Evolutionary conservation across 2,888 invertebrate species (phyloP).

Genomic region (Ctenicera cuprea): DNA sequence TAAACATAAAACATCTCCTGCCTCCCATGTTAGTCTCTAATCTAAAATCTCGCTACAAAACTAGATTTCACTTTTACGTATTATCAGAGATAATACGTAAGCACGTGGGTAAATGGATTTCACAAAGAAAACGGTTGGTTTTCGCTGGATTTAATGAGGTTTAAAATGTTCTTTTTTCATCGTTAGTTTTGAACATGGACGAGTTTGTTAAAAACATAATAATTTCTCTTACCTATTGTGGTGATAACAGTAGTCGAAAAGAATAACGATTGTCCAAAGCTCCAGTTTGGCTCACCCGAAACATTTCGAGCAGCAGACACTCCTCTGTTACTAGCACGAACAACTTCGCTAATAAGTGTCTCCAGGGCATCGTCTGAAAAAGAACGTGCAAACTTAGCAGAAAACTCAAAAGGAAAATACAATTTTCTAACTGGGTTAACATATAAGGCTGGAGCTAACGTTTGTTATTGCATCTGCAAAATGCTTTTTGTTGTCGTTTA

Average conservation of each 20-base stretch:
- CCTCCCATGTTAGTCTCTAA: too few species aligned
- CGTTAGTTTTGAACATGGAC: too few species aligned
- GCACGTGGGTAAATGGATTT: too few species aligned
- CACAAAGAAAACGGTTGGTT: too few species aligned
- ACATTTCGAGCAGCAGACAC: constrained; percentile 86
- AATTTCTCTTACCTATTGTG: constrained; percentile 82
- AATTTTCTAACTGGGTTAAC: constrained; percentile 11
- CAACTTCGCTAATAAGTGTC: constrained; percentile 81
- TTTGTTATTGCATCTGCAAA: not conserved
- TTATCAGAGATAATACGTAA: too few species aligned
- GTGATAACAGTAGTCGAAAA: constrained; percentile 92
- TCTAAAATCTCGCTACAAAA: too few species aligned
- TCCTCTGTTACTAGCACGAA: constrained; percentile 85
- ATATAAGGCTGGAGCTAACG: not conserved
- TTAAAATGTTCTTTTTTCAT: too few species aligned
- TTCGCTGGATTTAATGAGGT: too few species aligned
- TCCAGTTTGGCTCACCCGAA: constrained; percentile 90
- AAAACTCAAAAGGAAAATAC: constrained; percentile 25
- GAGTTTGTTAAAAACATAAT: not conserved
- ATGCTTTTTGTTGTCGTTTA: not conserved
- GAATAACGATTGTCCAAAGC: constrained; percentile 92
- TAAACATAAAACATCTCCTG: too few species aligned
- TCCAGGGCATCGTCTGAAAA: constrained; percentile 85
- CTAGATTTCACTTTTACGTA: too few species aligned
- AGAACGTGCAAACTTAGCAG: constrained; percentile 50